Conservation (phyloP, 2,888 invertebrate genomes). For the Drosophila birchii region DNA sequence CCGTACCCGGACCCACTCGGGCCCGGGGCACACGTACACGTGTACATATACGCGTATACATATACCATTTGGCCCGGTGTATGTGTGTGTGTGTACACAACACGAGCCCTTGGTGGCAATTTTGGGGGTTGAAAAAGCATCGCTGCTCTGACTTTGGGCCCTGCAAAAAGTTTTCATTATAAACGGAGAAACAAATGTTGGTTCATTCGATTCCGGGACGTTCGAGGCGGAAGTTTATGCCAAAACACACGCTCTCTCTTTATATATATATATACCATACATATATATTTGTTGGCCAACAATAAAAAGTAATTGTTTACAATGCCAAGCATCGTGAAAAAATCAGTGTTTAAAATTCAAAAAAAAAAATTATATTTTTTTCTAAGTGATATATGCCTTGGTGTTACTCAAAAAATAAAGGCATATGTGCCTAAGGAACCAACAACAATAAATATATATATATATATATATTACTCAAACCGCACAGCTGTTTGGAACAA, state of each 20-base stretch:
- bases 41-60: conserved; percentile 4
- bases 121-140: conserved; percentile 77
- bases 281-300: neutral
- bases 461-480: neutral
- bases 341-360: neutral
- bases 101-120: conserved; percentile 50
- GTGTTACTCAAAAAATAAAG: neutral
- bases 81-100: conserved; percentile 25
- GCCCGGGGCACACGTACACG: conserved; percentile 11
- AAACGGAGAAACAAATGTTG: conserved; percentile 81
- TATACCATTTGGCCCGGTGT: neutral
- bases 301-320: conserved; percentile 2
- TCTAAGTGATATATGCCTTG: conserved; percentile 7
- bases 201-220: conserved; percentile 82
- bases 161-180: conserved; percentile 82
- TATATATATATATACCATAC: neutral
- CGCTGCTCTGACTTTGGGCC: conserved; percentile 34
- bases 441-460: neutral
- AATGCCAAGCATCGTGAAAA: neutral
- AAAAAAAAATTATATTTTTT: neutral
- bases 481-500: conserved; percentile 13
- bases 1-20: neutral
- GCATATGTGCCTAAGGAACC: conserved; percentile 4
- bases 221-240: conserved; percentile 81
- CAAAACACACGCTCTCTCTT: conserved; percentile 17